Evolutionary conservation across 2,113 vertebrate species (phyloP), one percentile per base, ranked within the genome.

Genomic region (Harpagus bidentatus): DNA sequence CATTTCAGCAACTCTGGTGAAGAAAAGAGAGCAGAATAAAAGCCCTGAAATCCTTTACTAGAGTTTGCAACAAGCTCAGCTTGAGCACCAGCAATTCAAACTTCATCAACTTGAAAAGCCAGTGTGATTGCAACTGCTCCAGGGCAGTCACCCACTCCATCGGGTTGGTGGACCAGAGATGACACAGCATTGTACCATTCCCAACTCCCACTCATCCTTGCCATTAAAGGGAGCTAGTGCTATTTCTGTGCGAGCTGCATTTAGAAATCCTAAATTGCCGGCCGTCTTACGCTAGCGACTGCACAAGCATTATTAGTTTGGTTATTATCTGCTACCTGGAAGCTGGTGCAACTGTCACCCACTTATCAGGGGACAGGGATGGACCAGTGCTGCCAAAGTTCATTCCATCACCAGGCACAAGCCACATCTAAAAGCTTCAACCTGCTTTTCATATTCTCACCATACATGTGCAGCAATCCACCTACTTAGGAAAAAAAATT

Each of bases 71-170:
- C 32, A 25, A 79, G 43, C 72, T 83, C 77, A 67, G 59, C 31
- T 45, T 36, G 38, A 87, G 42, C 81, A 93, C 59, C 72, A 89
- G 83, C 88, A 86, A 91, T 74, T 88, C 62, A 58, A 92, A 72
- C 62, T 65, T 90, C 81, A 89, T 87, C 87, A 73, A n/a, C 45
- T 47, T 4, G 0, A 87, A 95, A 90, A 34, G 34, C 29, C 36
- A 42, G 5, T 4, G 34, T 61, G 70, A 82, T n/a, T 92, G 26
- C 34, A 82, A 52, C 14, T 14, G 84, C 53, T 80, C 31, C 40
- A 69, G 74, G 52, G 48, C 36, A 87, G n/a, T n/a, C 78, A 66
- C 43, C 80, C 63, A 47, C 34, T 22, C 11, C 23, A 47, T 3
- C 0, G 1, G 7, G 28, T 1, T 61, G 40, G 58, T 38, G 28